Percentiles rank a stretch among this genome's conserved stretches.
Conservation (phyloP, 2,113 vertebrate species). For the Edolisoma coerulescens region DNA sequence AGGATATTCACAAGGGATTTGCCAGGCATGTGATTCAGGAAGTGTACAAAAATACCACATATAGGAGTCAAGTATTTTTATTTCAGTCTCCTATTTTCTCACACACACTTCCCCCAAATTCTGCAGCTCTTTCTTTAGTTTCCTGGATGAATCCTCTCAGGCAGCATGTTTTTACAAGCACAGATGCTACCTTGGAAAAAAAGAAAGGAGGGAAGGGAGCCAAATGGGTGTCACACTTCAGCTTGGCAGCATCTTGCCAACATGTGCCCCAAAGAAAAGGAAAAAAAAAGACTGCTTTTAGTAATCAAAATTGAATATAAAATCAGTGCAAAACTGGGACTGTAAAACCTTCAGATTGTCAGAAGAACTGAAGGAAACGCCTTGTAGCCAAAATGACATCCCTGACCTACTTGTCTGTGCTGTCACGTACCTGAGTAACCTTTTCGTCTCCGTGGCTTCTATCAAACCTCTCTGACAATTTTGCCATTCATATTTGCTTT, state of each 20-base stretch:
- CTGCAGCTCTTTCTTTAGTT: slow-evolving; percentile 30
- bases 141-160: neutral
- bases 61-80: neutral
- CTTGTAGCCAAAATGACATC: neutral
- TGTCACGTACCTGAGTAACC: neutral
- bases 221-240: neutral
- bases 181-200: slow-evolving; percentile 17
- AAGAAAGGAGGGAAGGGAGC: neutral
- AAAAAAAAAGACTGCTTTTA: neutral
- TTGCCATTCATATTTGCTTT: neutral
- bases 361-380: neutral
- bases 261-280: rapidly evolving
- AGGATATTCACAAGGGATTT: neutral
- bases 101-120: neutral
- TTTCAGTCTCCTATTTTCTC: slow-evolving; percentile 11
- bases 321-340: neutral
- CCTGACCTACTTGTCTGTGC: neutral
- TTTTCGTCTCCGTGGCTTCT: neutral
- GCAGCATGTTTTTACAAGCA: slow-evolving; percentile 24
- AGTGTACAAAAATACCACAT: neutral
- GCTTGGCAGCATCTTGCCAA: neutral
- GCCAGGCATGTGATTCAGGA: neutral
- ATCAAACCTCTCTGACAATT: neutral
- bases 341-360: neutral
- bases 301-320: neutral